A percentile compares a stretch with the other conserved stretches of the same genome.
phyloP scores from a whole-genome alignment of 1,140 invertebrate genomes.

The Listronotus bonariensis region DNA sequence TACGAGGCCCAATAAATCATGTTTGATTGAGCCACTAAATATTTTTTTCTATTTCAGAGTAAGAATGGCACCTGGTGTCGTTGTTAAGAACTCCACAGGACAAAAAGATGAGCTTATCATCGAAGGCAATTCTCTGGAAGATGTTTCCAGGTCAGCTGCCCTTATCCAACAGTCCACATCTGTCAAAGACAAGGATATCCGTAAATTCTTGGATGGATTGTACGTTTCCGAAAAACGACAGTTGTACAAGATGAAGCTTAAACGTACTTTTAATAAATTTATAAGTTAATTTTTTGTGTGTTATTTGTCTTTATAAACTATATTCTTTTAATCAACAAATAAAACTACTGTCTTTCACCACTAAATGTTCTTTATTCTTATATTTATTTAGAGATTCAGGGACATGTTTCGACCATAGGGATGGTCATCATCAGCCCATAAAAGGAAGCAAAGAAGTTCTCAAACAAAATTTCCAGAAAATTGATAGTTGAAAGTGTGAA shows the following conservation, averaged over 20 bases:
- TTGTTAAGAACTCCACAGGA: constrained; percentile 87
- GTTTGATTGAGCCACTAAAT: no score
- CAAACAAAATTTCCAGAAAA: no score
- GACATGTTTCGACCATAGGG: no score
- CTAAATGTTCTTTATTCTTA: no score
- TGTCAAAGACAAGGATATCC: constrained; percentile 99
- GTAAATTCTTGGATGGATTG: constrained; percentile 99
- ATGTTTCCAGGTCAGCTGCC: constrained; percentile 98
- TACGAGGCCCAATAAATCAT: no score
- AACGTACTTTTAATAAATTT: constrained; percentile 31
- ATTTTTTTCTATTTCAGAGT: constrained; percentile 64
- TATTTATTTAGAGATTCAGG: no score
- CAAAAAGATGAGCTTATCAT: constrained; percentile 98
- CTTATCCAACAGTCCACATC: constrained; percentile 98
- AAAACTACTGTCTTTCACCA: no score
- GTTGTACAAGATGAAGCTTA: constrained; percentile 75
- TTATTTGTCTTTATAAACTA: no score
- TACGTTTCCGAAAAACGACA: constrained; percentile 97
- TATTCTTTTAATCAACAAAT: no score
- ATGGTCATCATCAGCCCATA: no score
- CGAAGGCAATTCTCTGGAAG: constrained; percentile 97
- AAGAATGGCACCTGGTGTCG: constrained; percentile 94
- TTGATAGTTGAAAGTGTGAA: no score
- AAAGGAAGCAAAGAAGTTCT: no score
- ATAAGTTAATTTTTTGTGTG: constrained; percentile 7